Base-by-base conservation (phyloP, 2,888 invertebrate species). In the Germaria angustata region DNA sequence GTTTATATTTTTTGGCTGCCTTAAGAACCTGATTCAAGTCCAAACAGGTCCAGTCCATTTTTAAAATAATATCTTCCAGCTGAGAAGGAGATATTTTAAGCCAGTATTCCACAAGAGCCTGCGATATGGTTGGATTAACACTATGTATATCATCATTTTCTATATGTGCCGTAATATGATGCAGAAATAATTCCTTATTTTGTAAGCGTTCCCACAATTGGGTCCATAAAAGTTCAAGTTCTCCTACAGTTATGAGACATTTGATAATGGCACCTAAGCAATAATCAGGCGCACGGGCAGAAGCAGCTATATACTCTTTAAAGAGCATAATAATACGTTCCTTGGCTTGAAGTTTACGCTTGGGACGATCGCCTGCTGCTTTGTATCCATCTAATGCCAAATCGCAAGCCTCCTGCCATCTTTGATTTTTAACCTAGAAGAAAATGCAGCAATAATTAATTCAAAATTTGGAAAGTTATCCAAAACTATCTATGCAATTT, bases 11-110 rank as follows among this genome's bases (percentile, higher is more conserved):
- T 79, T 90, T 90, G 0, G 89, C 88, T 0, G 90, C 90, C 32
- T 89, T 91, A 0, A 91, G 85, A 2, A 91, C 94, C 90, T 95
- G 95, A 90, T 96, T 95, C 20, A 96, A 92, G 90, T 96, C 96
- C 71, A 96, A 91, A 84, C 95, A 95, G 59, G 93, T 92, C 86
- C 96, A 94, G 85, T 95, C 94, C 81, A 96, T 91, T 85, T 95
- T 94, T 6, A 95, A 92, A 63, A 96, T 92, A 73, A 95, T 93
- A 36, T 93, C 93, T 90, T 96, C 95, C 68, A 96, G 90, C 82
- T 93, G 93, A 85, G 93, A 91, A 86, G 94, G 92, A 51, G 92
- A 92, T 69, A 92, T 92, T 46, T 92, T 91, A 85, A 94, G 93
- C 90, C 95, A 94, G 89, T 95, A 93, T 17, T 92, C 92, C 5